A percentile compares a stretch with the other conserved stretches of the same genome.
phyloP scores from a whole-genome alignment of 2,888 invertebrate species.

The Epinotia ramella region DNA sequence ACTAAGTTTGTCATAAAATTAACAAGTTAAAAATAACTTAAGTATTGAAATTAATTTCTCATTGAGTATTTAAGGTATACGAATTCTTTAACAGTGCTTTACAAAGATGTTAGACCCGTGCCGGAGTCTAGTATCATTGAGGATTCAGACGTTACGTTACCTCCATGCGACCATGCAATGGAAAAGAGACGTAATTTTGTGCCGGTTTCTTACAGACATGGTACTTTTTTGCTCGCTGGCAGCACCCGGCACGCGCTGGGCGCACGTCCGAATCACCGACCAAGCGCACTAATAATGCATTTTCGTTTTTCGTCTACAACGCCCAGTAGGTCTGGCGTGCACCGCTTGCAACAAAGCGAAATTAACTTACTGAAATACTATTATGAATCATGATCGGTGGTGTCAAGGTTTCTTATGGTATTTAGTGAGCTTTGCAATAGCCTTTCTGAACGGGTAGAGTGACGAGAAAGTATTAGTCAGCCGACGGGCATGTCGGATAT shows the following conservation, averaged over 20 bases:
- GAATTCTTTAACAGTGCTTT: constrained; percentile 3
- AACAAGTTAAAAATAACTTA: not conserved
- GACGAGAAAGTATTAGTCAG: constrained; percentile 34
- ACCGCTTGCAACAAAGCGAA: constrained; percentile 7
- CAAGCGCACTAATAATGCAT: constrained; percentile 44
- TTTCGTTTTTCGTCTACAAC: constrained; percentile 44
- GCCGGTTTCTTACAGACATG: not conserved
- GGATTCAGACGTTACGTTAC: constrained; percentile 13
- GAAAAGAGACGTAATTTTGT: not conserved
- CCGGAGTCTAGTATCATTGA: constrained; percentile 18
- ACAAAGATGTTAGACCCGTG: constrained; percentile 5
- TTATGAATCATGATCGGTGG: constrained; percentile 4
- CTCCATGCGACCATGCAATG: too few relatives aligned
- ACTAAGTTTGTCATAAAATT: too few relatives aligned
- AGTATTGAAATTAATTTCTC: not conserved
- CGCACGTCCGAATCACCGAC: constrained; percentile 37
- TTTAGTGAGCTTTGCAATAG: constrained; percentile 5
- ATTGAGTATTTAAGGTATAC: not conserved
- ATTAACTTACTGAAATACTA: constrained; percentile 19
- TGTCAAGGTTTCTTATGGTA: not conserved
- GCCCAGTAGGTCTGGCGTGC: constrained; percentile 23
- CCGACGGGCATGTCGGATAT: constrained; percentile 10
- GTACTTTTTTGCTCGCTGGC: not conserved
- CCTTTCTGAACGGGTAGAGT: constrained; percentile 12
- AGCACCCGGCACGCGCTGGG: constrained; percentile 18